Evolutionary conservation across 1,140 invertebrate species (phyloP), one percentile per base, ranked within the genome.

Genomic region (Psix sp.): DNA sequence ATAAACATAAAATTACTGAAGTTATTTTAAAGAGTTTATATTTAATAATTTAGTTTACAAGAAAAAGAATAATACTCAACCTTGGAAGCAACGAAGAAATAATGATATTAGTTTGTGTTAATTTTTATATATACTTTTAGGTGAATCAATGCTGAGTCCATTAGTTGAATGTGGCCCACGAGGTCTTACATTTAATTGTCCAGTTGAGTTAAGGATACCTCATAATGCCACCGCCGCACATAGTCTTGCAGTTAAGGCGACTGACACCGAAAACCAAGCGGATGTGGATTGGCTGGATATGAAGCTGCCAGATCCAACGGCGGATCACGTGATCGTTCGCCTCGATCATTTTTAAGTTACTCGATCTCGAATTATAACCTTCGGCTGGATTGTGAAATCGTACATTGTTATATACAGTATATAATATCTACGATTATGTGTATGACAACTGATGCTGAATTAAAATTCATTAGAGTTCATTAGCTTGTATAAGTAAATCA

Each of bases 91-190:
- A n/a, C 21, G 4, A 24, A 24, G 9, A 24, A 24, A 24, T 5
- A 5, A 5, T 4, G 21, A 24, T 4, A 5, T 24, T 2, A 29
- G 26, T 2, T 29, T 7, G 2, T 29, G 2, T 29, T 29, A 29
- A 29, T 29, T 7, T 29, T 21, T 1, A 42, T 56, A 24, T 51
- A 66, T 73, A 78, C 66, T 84, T 84, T 11, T 83, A 96, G 96
- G 95, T 91, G 95, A 97, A 90, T 94, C 94, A 31, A 91, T 97
- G 87, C 89, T 97, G 43, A 96, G 94, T 79, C 96, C 96, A 35
- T 89, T 98, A 71, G 95, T 98, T 74, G 96, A 98, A 93, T 98
- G 96, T 88, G 96, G 96, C 43, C 96, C 96, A 7, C 94, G 95
- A 88, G 96, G 96, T 49, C 90, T 96, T 49, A 91, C 93, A 82